phyloP scores from a whole-genome alignment of 2,888 invertebrate genomes.

The Melieria omissa region DNA sequence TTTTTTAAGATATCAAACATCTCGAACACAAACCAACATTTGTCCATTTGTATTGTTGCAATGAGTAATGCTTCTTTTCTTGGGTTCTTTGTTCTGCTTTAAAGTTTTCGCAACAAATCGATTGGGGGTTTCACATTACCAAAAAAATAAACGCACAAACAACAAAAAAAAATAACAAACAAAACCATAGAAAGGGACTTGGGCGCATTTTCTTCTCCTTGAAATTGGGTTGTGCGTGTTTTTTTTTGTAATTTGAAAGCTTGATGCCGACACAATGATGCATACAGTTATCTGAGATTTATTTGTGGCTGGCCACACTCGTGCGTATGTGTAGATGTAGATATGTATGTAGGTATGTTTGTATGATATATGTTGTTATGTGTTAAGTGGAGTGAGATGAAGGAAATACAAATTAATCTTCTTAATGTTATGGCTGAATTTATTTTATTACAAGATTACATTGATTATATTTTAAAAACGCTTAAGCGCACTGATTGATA shows the following conservation, averaged over 20 bases:
- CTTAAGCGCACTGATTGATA: too few relatives aligned
- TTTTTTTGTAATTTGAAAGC: neutral
- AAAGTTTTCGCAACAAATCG: conserved; percentile 44
- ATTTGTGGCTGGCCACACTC: neutral
- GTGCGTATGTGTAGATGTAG: neutral
- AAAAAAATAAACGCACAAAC: conserved; percentile 37
- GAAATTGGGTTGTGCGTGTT: neutral
- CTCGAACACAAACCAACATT: conserved; percentile 47
- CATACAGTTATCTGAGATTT: conserved; percentile 57
- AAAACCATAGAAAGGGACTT: conserved; percentile 4
- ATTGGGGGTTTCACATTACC: conserved; percentile 56
- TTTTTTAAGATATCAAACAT: conserved; percentile 53
- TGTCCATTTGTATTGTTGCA: conserved; percentile 41
- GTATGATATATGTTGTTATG: neutral
- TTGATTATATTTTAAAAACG: conserved; percentile 47
- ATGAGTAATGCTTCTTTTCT: neutral
- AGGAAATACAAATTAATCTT: conserved; percentile 58
- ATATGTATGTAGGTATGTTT: neutral
- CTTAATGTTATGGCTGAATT: conserved; percentile 54
- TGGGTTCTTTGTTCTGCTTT: conserved; percentile 34
- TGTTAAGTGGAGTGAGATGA: neutral
- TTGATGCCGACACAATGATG: conserved; percentile 53
- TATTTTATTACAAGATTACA: conserved; percentile 19
- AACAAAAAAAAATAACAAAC: conserved; percentile 10
- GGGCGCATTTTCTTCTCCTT: neutral